Evolutionary conservation across 2,113 vertebrate species (phyloP).

Genomic region (Tauraco erythrolophus): DNA sequence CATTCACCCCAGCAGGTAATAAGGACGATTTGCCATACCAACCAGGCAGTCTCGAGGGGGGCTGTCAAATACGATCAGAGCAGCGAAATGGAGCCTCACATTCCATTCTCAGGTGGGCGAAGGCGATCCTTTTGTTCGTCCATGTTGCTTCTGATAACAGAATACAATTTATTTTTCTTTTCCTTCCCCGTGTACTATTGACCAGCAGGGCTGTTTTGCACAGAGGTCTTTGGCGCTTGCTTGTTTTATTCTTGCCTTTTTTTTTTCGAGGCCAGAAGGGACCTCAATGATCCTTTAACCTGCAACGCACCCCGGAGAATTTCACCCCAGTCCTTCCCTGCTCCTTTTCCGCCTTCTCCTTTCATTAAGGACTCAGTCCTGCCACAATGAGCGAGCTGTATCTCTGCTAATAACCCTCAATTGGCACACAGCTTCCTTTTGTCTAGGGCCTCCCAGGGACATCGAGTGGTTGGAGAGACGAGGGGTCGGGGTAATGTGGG

Average conservation of each 20-base stretch:
- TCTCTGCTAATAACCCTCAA: constrained; percentile 34
- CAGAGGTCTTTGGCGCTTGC: neutral
- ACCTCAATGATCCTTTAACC: neutral
- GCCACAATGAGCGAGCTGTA: neutral
- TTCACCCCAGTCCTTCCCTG: neutral
- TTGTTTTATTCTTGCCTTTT: neutral
- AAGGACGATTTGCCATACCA: constrained; percentile 88
- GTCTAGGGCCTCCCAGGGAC: constrained; percentile 13
- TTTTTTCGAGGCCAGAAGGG: neutral
- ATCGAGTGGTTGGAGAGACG: neutral
- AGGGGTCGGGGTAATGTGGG: neutral
- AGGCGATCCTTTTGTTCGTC: constrained; percentile 69
- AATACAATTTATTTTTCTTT: constrained; percentile 44
- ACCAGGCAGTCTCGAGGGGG: constrained; percentile 79
- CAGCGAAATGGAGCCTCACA: constrained; percentile 72
- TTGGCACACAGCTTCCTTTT: constrained; percentile 42
- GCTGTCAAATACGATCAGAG: constrained; percentile 77
- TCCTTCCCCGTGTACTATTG: neutral
- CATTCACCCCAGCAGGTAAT: constrained; percentile 95
- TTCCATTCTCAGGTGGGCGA: constrained; percentile 85
- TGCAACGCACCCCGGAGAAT: neutral
- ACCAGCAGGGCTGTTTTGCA: neutral
- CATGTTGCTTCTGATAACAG: constrained; percentile 70
- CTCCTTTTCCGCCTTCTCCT: neutral
- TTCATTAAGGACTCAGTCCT: constrained; percentile 5